Base-by-base conservation (phyloP, 2,797 vertebrate species). In the Leptodactylus fallax region DNA sequence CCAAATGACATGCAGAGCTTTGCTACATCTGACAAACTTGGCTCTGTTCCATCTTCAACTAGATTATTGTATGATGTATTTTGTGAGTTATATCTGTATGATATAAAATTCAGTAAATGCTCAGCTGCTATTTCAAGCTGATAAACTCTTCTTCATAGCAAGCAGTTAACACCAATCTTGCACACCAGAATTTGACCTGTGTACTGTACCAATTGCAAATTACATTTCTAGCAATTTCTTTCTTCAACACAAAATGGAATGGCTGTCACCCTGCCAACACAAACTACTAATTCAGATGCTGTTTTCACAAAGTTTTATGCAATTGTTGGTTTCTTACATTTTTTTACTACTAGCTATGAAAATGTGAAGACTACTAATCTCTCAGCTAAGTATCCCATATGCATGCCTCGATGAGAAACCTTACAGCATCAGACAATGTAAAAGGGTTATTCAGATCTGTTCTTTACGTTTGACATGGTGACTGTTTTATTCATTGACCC, bases 221-320 rank as follows among this genome's bases (percentile, higher is more conserved):
- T 21, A 56, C 36, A 71, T 36, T 83, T 56, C 17, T 36, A 71
- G n/a, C 45, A 27, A 51, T 25, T 67, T 17, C 19, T 72, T 72
- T 45, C 16, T 72, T 72, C 61, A 87, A 72, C 27, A 47, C 67
- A 82, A n/a, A 81, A 87, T 87, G 56, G 47, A 76, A 55, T 47
- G 12, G 17, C 56, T 77, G 69, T 87, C 55, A 21, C 56, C 72
- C 4, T 84, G 63, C 86, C 74, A 88, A 87, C 47, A 36, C 27
- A 69, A 87, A 60, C 65, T 14, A 51, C 17, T 55, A 27, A 72
- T 69, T 49, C 21, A 84, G 36, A 61, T 60, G 14, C 25, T 72
- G 63, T 61, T 78, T 83, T 69, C 2, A 45, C 63, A 51, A 16
- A 19, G 19, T 83, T 78, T 74, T 85, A 61, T 49, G 87, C n/a